phyloP scores from a whole-genome alignment of 1,140 invertebrate genomes.

The Paralvinella palmiformis region DNA sequence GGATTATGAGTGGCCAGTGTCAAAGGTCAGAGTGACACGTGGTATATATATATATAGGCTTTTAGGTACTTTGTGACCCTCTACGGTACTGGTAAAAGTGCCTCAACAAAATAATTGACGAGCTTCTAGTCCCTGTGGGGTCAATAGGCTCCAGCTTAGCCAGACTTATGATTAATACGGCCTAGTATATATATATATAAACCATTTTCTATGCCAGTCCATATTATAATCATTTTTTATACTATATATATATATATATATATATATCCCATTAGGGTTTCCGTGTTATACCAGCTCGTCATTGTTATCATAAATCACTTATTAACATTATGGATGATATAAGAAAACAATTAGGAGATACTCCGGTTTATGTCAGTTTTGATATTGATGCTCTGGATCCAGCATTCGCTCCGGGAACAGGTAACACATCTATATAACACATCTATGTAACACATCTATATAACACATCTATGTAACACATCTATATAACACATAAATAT shows the following conservation, averaged over 20 bases:
- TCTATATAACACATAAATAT: no score
- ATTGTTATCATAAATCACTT: slow-evolving; percentile 41
- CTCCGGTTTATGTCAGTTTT: slow-evolving; percentile 80
- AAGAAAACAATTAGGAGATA: slow-evolving; percentile 49
- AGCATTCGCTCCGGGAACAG: slow-evolving; percentile 79
- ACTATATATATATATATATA: not conserved
- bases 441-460: no score
- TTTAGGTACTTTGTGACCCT: not conserved
- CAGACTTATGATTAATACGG: no score
- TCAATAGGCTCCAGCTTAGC: no score
- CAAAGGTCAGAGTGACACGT: slow-evolving; percentile 10
- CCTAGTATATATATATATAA: no score
- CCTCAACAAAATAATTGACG: not conserved
- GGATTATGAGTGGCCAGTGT: slow-evolving; percentile 24
- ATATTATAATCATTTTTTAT: no score
- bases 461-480: no score
- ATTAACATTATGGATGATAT: slow-evolving; percentile 39
- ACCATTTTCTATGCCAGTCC: no score
- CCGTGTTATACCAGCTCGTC: slow-evolving; percentile 27
- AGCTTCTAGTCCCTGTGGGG: not conserved
- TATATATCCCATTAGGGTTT: slow-evolving; percentile 32
- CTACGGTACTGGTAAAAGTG: not conserved
- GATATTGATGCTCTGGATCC: slow-evolving; percentile 86
- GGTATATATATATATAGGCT: not conserved
- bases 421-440: no score